Evolutionary conservation across 2,888 invertebrate species (phyloP), one percentile per base, ranked within the genome.

Genomic region (Ectobius pallidus): DNA sequence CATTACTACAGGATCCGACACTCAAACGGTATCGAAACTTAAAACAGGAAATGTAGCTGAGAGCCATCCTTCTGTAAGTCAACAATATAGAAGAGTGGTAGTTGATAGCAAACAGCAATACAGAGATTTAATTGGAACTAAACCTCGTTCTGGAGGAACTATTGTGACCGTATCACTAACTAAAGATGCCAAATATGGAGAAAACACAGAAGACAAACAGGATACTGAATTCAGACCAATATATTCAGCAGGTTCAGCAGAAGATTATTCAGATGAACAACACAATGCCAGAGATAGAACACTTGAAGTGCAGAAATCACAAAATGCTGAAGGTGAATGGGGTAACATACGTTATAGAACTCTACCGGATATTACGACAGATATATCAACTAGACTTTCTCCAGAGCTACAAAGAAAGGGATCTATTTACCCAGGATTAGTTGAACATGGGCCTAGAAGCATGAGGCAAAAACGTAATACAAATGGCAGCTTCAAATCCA

Each of bases 371-470:
- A n/a, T n/a, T n/a, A n/a, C n/a, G n/a, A n/a, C 16, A 14, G 58
- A 58, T 30, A 30, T 30, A 3, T 14, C 30, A 16, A 58, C 27
- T 6, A 32, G 30, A 30, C 3, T 52, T 25, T 52, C 52, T 22
- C 25, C 52, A 11, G 22, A 52, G 11, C 25, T 52, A 18, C 52
- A 52, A 22, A 34, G 52, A 34, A 69, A 34, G 34, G 69, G 55
- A 3, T 14, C 69, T 4, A 6, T 58, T n/a, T n/a, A 11, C 14
- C 39, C 52, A 58, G 55, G 39, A 6, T 16, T 32, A n/a, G 39
- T 84, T 1, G 85, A 85, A 74, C 85, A 84, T 69, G 85, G 85
- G 0, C 85, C 85, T 1, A 80, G 85, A 70, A 80, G 79, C 2
- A 65, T 83, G 62, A 80, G 80, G 34, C 63, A n/a, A 16, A 49